Conservation (phyloP, 2,888 invertebrate genomes). For the Cyaniris semiargus region DNA sequence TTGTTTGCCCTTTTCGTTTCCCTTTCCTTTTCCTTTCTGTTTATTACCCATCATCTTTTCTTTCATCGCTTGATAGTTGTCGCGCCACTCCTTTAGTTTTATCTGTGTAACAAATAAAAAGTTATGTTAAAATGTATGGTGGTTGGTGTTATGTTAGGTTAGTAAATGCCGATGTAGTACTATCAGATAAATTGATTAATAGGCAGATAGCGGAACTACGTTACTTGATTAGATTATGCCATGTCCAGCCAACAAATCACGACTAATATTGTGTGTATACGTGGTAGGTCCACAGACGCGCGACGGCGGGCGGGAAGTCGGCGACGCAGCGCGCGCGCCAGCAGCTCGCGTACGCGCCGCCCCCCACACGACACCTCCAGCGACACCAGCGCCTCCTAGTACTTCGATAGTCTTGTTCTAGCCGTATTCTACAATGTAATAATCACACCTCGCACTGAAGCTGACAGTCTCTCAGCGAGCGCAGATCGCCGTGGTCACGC, state of each 20-base stretch:
- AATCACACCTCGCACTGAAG: conserved; percentile 70
- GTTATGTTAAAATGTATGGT: too few relatives aligned
- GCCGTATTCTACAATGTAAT: conserved; percentile 66
- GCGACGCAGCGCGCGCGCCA: conserved; percentile 60
- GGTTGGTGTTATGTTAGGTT: too few relatives aligned
- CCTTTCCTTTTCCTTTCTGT: conserved; percentile 56
- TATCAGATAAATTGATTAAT: too few relatives aligned
- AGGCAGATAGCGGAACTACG: too few relatives aligned
- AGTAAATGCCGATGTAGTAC: too few relatives aligned
- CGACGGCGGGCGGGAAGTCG: conserved; percentile 88
- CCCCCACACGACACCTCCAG: conserved; percentile 65
- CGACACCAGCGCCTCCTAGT: conserved; percentile 79
- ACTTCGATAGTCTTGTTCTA: conserved; percentile 76
- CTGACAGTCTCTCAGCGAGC: conserved; percentile 72
- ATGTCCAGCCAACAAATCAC: too few relatives aligned
- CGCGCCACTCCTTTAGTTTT: conserved; percentile 69
- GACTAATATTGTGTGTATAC: conserved; percentile 63
- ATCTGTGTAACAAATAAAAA: conserved; percentile 45
- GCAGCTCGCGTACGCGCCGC: conserved; percentile 53
- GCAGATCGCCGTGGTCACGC: conserved; percentile 86
- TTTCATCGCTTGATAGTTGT: conserved; percentile 68
- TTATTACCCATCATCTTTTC: conserved; percentile 67
- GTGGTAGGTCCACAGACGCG: conserved; percentile 88
- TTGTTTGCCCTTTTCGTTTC: conserved; percentile 58
- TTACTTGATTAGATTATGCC: too few relatives aligned